These are phyloP conservation scores for Oscheius sp. DNA, from an alignment of 2,888 invertebrate species.

Conservation along the genomic window DNA sequence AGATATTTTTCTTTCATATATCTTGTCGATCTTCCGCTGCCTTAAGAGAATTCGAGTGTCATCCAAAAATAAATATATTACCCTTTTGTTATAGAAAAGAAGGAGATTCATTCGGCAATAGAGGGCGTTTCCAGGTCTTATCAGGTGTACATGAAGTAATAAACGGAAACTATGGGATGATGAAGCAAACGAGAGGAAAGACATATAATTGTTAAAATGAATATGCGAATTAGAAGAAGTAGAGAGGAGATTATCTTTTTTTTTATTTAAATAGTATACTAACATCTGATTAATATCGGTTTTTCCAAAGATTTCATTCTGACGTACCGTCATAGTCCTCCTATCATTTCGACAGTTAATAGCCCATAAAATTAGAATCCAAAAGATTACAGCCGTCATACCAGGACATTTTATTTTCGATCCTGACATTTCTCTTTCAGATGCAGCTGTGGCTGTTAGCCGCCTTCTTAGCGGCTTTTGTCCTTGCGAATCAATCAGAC, in stretches of 20 bases:
- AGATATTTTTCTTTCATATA: no score
- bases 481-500: not conserved
- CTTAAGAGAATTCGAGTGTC: no score
- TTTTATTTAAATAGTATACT: no score
- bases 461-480: conserved; percentile 9
- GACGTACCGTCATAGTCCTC: not conserved
- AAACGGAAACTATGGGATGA: no score
- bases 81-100: not conserved
- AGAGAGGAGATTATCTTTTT: not conserved
- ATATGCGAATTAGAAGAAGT: not conserved
- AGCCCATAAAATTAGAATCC: conserved; percentile 21
- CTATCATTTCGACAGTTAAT: conserved; percentile 14
- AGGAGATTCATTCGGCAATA: not conserved
- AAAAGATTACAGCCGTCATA: conserved; percentile 2
- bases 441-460: conserved; percentile 23
- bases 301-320: not conserved
- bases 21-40: no score
- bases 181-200: no score
- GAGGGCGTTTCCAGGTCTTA: conserved; percentile 22
- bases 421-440: not conserved
- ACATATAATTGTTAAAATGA: not conserved
- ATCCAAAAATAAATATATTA: no score
- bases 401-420: not conserved
- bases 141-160: conserved; percentile 2
- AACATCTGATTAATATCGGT: no score